phyloP scores from a whole-genome alignment of 2,113 vertebrate genomes.

The Anolis carolinensis region DNA sequence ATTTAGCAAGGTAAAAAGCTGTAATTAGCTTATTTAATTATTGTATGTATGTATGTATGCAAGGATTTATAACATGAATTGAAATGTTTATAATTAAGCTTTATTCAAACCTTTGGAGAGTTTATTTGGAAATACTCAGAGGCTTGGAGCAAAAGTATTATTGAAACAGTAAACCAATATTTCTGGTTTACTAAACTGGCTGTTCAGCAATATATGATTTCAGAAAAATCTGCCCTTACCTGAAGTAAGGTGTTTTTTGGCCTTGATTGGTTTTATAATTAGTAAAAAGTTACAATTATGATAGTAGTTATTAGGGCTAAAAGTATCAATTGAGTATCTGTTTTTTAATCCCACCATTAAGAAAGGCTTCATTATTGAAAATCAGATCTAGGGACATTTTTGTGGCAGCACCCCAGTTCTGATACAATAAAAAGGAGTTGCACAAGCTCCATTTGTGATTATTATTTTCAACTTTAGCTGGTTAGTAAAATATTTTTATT shows the following conservation, averaged over 20 bases:
- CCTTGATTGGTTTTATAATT: background rate
- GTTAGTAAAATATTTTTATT: background rate
- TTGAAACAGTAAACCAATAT: no score
- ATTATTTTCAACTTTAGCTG: background rate
- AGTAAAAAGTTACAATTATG: background rate
- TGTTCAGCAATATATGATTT: background rate
- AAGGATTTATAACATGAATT: background rate
- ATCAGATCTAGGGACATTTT: no score
- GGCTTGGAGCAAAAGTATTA: background rate
- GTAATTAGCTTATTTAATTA: slow-evolving; percentile 11
- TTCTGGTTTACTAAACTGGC: background rate
- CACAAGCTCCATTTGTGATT: background rate
- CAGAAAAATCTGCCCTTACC: background rate
- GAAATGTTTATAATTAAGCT: background rate
- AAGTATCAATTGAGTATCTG: background rate
- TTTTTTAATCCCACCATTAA: background rate
- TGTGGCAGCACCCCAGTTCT: background rate
- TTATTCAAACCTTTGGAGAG: background rate
- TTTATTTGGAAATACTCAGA: background rate
- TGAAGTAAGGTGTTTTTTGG: background rate
- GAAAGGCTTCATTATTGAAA: background rate
- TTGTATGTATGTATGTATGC: background rate
- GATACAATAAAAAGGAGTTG: background rate
- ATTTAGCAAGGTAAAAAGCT: slow-evolving; percentile 4
- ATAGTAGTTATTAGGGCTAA: background rate